Percentiles rank a stretch among this genome's conserved stretches.
Evolutionary conservation across 2,888 invertebrate genomes (phyloP).

Genomic region (Sarcophaga variegata): DNA sequence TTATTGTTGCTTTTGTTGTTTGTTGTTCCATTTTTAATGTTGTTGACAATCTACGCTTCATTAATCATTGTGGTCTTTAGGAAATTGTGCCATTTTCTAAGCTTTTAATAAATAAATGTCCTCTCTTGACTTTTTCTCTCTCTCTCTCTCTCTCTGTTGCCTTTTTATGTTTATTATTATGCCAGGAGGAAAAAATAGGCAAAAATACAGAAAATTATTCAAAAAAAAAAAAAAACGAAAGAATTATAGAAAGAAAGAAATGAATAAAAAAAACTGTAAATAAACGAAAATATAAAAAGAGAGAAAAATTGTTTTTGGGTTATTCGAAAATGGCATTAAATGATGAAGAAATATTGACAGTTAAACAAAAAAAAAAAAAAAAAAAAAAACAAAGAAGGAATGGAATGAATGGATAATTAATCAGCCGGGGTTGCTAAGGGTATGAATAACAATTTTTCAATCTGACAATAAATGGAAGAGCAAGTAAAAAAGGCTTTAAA

Average conservation of each 20-base stretch:
- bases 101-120: constrained; percentile 64
- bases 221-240: neutral
- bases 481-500: too few relatives aligned
- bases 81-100: constrained; percentile 56
- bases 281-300: constrained; percentile 43
- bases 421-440: neutral
- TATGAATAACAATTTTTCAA: too few relatives aligned
- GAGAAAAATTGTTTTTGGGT: constrained; percentile 16
- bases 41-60: constrained; percentile 61
- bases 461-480: neutral
- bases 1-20: neutral
- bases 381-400: neutral
- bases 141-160: neutral
- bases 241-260: neutral
- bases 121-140: constrained; percentile 29
- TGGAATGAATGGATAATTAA: constrained; percentile 1
- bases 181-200: neutral
- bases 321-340: constrained; percentile 24
- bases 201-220: too few relatives aligned
- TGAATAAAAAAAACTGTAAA: neutral
- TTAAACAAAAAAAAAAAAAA: neutral
- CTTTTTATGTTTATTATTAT: constrained; percentile 6
- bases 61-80: constrained; percentile 64
- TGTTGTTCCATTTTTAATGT: constrained; percentile 17
- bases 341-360: constrained; percentile 39